Evolutionary conservation across 1,140 invertebrate genomes (phyloP).

Genomic region (Drosophila pectinifera): DNA sequence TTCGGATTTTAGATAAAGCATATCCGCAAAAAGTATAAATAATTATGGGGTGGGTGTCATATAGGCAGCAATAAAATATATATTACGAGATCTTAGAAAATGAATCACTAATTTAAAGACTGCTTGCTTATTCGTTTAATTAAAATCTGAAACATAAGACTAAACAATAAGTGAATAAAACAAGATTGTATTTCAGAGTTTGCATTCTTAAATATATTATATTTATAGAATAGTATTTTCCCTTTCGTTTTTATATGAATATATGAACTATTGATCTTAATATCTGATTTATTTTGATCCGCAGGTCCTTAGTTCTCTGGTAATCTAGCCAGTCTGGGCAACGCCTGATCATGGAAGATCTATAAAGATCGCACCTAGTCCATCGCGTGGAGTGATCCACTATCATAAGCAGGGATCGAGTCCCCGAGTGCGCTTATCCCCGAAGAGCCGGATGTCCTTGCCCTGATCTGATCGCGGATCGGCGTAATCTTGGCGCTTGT

Average conservation of each 20-base stretch:
- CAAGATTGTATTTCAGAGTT: no score
- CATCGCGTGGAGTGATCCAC: slow-evolving; percentile 16
- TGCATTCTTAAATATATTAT: no score
- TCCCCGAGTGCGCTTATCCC: background rate
- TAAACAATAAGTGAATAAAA: no score
- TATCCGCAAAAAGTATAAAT: background rate
- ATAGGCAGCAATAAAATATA: no score
- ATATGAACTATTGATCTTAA: background rate
- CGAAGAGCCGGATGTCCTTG: slow-evolving; percentile 15
- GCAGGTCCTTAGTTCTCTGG: background rate
- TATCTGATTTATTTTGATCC: background rate
- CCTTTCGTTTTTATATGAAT: background rate
- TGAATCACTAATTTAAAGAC: no score
- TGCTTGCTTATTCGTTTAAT: no score
- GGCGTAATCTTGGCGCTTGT: slow-evolving; percentile 9
- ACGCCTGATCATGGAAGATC: background rate
- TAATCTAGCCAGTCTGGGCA: background rate
- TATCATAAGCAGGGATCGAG: slow-evolving; percentile 13
- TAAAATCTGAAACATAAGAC: no score
- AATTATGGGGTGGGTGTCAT: background rate
- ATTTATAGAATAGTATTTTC: no score
- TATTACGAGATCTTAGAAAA: no score
- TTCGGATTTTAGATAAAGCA: background rate
- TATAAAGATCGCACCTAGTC: slow-evolving; percentile 17
- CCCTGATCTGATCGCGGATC: slow-evolving; percentile 15